phyloP scores from a whole-genome alignment of 2,113 vertebrate genomes.

The Condylura cristata region DNA sequence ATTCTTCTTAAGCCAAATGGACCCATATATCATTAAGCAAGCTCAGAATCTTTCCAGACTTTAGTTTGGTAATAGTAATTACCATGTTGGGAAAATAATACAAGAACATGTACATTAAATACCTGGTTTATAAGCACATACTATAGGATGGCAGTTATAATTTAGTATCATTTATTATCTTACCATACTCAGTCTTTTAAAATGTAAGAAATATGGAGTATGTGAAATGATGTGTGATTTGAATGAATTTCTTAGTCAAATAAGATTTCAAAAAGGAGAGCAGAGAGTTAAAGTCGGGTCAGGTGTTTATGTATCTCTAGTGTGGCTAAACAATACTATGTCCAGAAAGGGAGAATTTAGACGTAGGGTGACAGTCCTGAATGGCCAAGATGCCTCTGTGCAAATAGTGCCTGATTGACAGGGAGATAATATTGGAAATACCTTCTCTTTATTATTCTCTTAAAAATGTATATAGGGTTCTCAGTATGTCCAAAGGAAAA shows the following conservation, averaged over 20 bases:
- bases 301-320: neutral
- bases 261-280: neutral
- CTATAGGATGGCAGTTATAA: neutral
- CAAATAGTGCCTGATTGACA: neutral
- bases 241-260: neutral
- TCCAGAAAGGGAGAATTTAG: neutral
- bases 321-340: neutral
- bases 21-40: neutral
- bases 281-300: neutral
- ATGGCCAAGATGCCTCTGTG: neutral
- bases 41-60: neutral
- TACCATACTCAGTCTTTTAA: neutral
- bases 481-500: neutral
- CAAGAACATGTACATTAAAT: conserved; percentile 33
- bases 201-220: neutral
- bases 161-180: neutral
- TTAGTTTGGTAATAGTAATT: conserved; percentile 13
- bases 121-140: conserved; percentile 28
- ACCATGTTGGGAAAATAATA: neutral
- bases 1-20: conserved; percentile 1
- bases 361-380: neutral
- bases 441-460: neutral
- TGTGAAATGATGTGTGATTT: neutral
- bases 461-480: neutral
- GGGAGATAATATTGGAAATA: neutral